A percentile compares a stretch with the other conserved stretches of the same genome.
Conservation (phyloP, 2,888 invertebrate genomes). For the Habroteleia sp. region DNA sequence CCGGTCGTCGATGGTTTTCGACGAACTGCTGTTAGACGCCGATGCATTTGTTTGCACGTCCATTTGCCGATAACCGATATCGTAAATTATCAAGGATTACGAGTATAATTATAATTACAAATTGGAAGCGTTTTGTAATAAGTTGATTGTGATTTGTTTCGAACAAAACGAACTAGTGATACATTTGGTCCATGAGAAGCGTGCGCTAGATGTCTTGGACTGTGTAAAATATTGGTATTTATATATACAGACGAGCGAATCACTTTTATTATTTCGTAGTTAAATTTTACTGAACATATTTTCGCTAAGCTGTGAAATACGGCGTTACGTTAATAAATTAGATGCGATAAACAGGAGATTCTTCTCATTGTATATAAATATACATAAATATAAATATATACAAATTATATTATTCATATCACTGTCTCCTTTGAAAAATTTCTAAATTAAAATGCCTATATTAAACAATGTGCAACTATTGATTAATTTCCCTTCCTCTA, state of each 20-base stretch:
- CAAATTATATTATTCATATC: slow-evolving; percentile 84
- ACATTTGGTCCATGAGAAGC: slow-evolving; percentile 33
- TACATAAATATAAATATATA: slow-evolving; percentile 70
- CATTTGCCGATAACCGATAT: slow-evolving; percentile 25
- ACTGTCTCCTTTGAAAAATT: slow-evolving; percentile 90
- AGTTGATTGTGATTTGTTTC: slow-evolving; percentile 60
- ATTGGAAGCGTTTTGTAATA: slow-evolving; percentile 45
- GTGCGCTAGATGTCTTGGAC: slow-evolving; percentile 67
- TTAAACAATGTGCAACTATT: slow-evolving; percentile 75
- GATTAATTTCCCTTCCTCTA: slow-evolving; percentile 61
- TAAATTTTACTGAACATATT: slow-evolving; percentile 66
- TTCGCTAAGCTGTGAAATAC: slow-evolving; percentile 56
- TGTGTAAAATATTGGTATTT: slow-evolving; percentile 65
- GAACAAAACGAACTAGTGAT: slow-evolving; percentile 48
- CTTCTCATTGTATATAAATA: slow-evolving; percentile 83
- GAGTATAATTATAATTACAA: slow-evolving; percentile 36
- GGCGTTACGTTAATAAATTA: slow-evolving; percentile 62
- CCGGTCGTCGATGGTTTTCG: slow-evolving; percentile 60
- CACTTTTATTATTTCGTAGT: slow-evolving; percentile 65
- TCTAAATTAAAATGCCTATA: slow-evolving; percentile 87
- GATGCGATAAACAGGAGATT: slow-evolving; percentile 70
- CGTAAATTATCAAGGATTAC: slow-evolving; percentile 16
- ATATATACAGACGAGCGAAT: slow-evolving; percentile 61
- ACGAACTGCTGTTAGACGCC: slow-evolving; percentile 10
- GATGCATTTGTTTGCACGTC: slow-evolving; percentile 48